Percentiles rank a stretch among this genome's conserved stretches.
phyloP scores from a whole-genome alignment of 2,797 vertebrate species.

The Ambastaia sidthimunki region DNA sequence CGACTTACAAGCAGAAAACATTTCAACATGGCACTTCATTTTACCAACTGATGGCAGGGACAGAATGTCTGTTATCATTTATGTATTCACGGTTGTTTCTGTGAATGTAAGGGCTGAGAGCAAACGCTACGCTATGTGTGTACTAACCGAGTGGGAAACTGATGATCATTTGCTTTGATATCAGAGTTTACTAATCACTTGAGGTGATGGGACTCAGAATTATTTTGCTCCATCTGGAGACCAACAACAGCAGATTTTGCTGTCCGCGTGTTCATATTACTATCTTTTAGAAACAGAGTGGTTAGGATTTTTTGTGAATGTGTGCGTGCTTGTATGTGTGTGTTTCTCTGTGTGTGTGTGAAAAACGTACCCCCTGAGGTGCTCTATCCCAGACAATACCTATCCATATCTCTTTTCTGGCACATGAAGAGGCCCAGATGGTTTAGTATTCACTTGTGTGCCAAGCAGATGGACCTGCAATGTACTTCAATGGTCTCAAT shows the following conservation, averaged over 20 bases:
- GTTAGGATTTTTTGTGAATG: slow-evolving; percentile 37
- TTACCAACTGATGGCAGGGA: slow-evolving; percentile 46
- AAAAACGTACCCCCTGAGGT: slow-evolving; percentile 58
- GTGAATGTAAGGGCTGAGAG: slow-evolving; percentile 35
- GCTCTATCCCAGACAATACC: slow-evolving; percentile 79
- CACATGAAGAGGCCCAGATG: slow-evolving; percentile 86
- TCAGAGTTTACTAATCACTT: slow-evolving; percentile 25
- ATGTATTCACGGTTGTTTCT: slow-evolving; percentile 43
- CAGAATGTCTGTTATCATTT: slow-evolving; percentile 49
- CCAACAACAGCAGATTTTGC: slow-evolving; percentile 25
- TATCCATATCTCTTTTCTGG: slow-evolving; percentile 86
- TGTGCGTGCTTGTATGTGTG: slow-evolving; percentile 25
- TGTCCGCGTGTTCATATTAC: slow-evolving; percentile 6
- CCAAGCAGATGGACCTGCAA: slow-evolving; percentile 85
- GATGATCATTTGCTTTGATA: slow-evolving; percentile 47
- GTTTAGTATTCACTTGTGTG: slow-evolving; percentile 86
- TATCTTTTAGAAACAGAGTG: slow-evolving; percentile 37
- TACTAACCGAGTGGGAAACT: slow-evolving; percentile 32
- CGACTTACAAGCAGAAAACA: slow-evolving; percentile 53
- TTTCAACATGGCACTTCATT: slow-evolving; percentile 55
- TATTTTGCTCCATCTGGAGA: slow-evolving; percentile 43
- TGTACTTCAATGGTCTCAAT: slow-evolving; percentile 56
- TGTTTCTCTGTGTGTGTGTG: slow-evolving; percentile 27
- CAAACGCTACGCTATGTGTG: slow-evolving; percentile 23
- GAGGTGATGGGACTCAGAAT: slow-evolving; percentile 27